These are phyloP conservation scores for Enteromius radiatus DNA, from an alignment of 2,797 vertebrate species.

Conservation along the genomic window DNA sequence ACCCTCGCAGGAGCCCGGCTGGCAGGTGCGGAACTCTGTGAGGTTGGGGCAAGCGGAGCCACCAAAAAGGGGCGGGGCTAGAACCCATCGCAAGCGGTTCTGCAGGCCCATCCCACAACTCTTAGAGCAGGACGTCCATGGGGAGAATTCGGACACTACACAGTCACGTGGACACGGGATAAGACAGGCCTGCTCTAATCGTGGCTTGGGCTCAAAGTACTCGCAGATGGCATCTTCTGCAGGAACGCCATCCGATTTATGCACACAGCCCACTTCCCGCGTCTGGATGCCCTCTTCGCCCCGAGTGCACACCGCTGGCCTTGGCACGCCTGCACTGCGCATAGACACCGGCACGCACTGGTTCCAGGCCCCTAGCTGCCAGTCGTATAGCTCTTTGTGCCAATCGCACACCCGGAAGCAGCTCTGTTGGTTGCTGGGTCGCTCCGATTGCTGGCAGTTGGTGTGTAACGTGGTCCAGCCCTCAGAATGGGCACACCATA, in stretches of 20 bases:
- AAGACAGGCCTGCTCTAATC: constrained; percentile 93
- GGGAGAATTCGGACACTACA: constrained; percentile 86
- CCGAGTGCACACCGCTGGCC: constrained; percentile 79
- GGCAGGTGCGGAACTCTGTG: constrained; percentile 91
- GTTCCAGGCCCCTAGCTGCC: constrained; percentile 92
- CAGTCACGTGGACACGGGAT: constrained; percentile 93
- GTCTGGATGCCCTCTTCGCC: constrained; percentile 95
- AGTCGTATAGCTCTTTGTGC: constrained; percentile 95
- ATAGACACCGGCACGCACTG: constrained; percentile 87
- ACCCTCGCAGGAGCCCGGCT: constrained; percentile 75
- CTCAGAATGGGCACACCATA: constrained; percentile 95
- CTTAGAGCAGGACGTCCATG: constrained; percentile 91
- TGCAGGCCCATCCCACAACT: constrained; percentile 89
- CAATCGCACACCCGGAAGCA: constrained; percentile 96
- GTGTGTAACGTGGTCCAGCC: constrained; percentile 95
- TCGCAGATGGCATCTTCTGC: constrained; percentile 92
- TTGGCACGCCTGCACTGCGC: constrained; percentile 72
- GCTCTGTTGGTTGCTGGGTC: constrained; percentile 90
- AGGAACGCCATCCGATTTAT: constrained; percentile 79
- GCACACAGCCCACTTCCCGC: constrained; percentile 88
- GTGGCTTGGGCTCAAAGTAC: constrained; percentile 95
- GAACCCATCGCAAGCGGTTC: constrained; percentile 85
- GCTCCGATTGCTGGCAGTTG: constrained; percentile 85
- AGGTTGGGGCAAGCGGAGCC: constrained; percentile 90
- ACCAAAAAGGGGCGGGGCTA: constrained; percentile 89